phyloP scores from a whole-genome alignment of 2,888 invertebrate genomes.

The Teleiodes luculella region DNA sequence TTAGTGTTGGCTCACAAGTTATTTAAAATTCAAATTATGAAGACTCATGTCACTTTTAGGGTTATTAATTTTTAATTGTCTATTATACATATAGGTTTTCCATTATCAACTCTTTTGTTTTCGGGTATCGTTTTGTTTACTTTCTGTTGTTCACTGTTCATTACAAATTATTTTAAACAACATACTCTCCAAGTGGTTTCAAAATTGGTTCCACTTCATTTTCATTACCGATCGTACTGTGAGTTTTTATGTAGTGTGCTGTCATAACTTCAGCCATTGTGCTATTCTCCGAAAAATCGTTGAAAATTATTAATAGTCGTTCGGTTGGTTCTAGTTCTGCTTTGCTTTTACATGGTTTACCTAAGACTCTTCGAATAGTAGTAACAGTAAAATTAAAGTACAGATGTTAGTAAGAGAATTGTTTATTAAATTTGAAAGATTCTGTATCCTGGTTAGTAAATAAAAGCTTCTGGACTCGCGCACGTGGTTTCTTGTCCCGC shows the following conservation, averaged over 20 bases:
- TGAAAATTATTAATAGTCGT: constrained; percentile 5
- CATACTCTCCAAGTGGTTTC: background rate
- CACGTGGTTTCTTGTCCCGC: constrained; percentile 5
- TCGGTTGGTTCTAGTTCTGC: constrained; percentile 4
- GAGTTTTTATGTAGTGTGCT: background rate
- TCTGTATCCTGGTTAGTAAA: background rate
- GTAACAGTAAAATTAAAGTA: background rate
- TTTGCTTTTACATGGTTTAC: background rate
- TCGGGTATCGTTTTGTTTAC: background rate
- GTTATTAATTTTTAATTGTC: background rate
- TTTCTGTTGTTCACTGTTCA: constrained; percentile 2
- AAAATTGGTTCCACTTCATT: background rate
- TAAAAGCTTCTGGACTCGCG: background rate
- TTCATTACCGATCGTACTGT: background rate
- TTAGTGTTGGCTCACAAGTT: constrained; percentile 47
- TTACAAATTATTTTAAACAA: background rate
- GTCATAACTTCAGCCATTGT: constrained; percentile 5
- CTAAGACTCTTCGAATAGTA: background rate
- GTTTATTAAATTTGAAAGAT: no score
- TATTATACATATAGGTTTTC: background rate
- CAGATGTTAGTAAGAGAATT: no score
- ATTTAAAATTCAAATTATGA: constrained; percentile 39
- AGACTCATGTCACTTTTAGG: constrained; percentile 10
- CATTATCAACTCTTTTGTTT: background rate
- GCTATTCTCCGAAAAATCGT: constrained; percentile 6